Evolutionary conservation across 2,113 vertebrate genomes (phyloP), one percentile per base, ranked within the genome.

Genomic region (Clinocottus analis): DNA sequence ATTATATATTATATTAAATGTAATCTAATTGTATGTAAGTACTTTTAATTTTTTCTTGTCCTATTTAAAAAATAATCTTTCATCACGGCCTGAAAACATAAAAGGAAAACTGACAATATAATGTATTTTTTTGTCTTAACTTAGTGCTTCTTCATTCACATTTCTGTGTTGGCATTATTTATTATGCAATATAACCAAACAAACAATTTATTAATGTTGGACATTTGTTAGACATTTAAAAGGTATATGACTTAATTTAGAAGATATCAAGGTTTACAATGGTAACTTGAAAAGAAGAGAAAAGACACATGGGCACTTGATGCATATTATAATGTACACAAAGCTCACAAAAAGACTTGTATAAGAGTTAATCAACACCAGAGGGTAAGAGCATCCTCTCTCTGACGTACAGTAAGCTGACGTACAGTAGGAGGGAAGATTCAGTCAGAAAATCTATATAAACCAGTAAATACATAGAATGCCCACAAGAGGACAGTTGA

Each of bases 381-480:
- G 21, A 7, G 7, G 6, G 3, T 53, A 51, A 51, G n/a, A 29
- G 13, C 25, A 27, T 27, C 55, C 25, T 56, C 19, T 64, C 9
- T 53, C 16, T 72, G 9, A 60, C 60, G 45, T 31, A 56, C 4
- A 47, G 5, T 21, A 33, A 31, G n/a, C 1, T 73, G 58, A 61
- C 12, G 5, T 59, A 39, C 3, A 76, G 29, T 55, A 19, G n/a
- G 70, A 75, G 62, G 70, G 73, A 16, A 7, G 2, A 8, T 23
- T 53, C 37, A 47, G 1, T 55, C 2, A 10, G 16, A 74, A 51
- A 64, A 58, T 10, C 16, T 88, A 82, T 89, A 86, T 78, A 77
- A 85, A 79, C 4, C 21, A 21, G 14, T 64, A 21, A 47, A 60
- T 25, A 43, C 63, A 70, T 5, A 29, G 29, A 37, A 29, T 23